These are phyloP conservation scores for Delphinapterus leucas DNA, from an alignment of 2,113 vertebrate genomes.

Conservation along the genomic window DNA sequence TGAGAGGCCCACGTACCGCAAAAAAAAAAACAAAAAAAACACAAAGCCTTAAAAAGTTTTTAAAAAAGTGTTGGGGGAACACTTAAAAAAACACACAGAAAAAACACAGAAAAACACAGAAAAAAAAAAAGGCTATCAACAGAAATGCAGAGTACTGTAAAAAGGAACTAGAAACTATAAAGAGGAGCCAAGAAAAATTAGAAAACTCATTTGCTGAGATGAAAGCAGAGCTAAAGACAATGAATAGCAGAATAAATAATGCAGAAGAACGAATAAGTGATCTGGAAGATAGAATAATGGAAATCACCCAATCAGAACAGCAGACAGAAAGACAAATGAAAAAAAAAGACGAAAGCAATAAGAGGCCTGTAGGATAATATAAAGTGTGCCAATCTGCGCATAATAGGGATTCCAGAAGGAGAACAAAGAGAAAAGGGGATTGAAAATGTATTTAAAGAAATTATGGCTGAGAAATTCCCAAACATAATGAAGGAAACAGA, in stretches of 20 bases:
- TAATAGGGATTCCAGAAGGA: background rate
- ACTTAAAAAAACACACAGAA: too few relatives aligned
- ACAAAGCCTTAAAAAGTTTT: too few relatives aligned
- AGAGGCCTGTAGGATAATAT: background rate
- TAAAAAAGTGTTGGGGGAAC: too few relatives aligned
- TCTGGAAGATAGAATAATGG: background rate
- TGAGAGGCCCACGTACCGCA: too few relatives aligned
- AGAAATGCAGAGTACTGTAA: background rate
- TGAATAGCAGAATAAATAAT: background rate
- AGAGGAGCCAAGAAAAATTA: background rate
- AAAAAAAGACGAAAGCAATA: background rate
- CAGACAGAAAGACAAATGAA: background rate
- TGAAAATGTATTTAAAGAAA: background rate
- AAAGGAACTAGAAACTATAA: background rate
- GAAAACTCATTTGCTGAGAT: background rate
- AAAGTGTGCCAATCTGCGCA: background rate
- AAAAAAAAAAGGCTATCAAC: fast-evolving
- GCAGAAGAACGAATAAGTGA: background rate
- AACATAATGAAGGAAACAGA: background rate
- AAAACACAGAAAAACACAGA: too few relatives aligned
- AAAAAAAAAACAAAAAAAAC: too few relatives aligned
- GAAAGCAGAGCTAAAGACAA: background rate
- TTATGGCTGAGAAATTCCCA: background rate
- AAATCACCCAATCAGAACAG: background rate
- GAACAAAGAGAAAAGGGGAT: background rate